A percentile compares a stretch with the other conserved stretches of the same genome.
phyloP scores from a whole-genome alignment of 2,797 vertebrate species.

The Pteronotus mesoamericanus region DNA sequence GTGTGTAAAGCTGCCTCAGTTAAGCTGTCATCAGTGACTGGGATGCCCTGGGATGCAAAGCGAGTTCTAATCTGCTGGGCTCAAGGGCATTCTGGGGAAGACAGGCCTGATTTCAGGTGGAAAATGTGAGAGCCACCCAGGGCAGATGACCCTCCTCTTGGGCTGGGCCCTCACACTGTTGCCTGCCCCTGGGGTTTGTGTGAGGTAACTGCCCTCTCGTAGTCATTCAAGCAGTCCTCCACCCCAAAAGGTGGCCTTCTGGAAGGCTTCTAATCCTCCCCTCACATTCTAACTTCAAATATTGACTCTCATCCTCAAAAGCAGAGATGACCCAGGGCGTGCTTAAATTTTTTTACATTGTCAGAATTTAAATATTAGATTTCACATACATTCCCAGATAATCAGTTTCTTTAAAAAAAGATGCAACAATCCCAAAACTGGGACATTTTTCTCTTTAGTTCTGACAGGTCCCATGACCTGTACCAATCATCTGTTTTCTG shows the following conservation, averaged over 20 bases:
- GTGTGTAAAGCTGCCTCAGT: slow-evolving; percentile 82
- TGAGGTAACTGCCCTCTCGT: neutral
- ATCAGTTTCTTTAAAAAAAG: neutral
- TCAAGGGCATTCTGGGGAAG: slow-evolving; percentile 76
- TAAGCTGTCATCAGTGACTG: slow-evolving; percentile 83
- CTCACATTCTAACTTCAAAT: neutral
- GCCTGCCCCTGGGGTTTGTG: neutral
- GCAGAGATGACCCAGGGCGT: neutral
- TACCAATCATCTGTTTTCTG: neutral
- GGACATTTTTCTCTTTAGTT: neutral
- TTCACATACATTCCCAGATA: neutral
- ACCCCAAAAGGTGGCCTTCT: neutral
- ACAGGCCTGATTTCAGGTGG: slow-evolving; percentile 78
- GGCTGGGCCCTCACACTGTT: neutral
- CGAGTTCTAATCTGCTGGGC: slow-evolving; percentile 81
- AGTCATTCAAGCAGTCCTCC: neutral
- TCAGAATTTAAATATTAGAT: neutral
- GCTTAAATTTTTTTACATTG: neutral
- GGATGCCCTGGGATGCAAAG: slow-evolving; percentile 79
- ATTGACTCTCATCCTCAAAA: neutral
- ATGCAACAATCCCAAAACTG: neutral
- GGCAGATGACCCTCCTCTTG: neutral
- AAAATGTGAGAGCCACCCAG: slow-evolving; percentile 67
- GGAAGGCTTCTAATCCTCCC: neutral
- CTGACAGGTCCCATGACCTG: no score